A percentile compares a stretch with the other conserved stretches of the same genome.
Evolutionary conservation across 2,888 invertebrate genomes (phyloP).

Genomic region (Lithophane semibrunnea): DNA sequence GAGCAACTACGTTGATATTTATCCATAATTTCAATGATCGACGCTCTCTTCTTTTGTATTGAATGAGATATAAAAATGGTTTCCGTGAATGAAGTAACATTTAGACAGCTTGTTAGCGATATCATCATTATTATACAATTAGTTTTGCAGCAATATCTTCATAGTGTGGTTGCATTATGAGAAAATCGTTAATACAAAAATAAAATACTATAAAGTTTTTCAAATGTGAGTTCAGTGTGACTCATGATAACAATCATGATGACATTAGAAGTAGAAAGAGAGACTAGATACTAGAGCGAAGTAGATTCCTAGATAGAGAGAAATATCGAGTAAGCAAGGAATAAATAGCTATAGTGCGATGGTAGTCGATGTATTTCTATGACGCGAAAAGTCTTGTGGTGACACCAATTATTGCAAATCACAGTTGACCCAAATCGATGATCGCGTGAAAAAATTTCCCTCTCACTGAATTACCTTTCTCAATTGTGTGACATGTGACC

Average conservation of each 20-base stretch:
- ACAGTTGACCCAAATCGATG: slow-evolving; percentile 23
- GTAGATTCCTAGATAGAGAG: background rate
- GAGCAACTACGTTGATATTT: slow-evolving; percentile 52
- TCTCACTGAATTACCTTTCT: slow-evolving; percentile 45
- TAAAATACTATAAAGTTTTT: background rate
- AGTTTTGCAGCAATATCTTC: background rate
- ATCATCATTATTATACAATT: slow-evolving; percentile 16
- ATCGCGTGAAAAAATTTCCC: slow-evolving; percentile 21
- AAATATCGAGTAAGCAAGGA: background rate
- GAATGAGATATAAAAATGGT: slow-evolving; percentile 36
- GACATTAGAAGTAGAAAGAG: background rate
- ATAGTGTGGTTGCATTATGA: background rate
- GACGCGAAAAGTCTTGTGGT: background rate
- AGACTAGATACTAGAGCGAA: no score
- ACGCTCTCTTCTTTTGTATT: slow-evolving; percentile 45
- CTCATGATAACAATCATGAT: background rate
- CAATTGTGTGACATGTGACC: slow-evolving; percentile 50
- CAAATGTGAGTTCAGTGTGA: background rate
- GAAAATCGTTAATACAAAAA: background rate
- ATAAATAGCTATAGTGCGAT: background rate
- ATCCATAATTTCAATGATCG: slow-evolving; percentile 41
- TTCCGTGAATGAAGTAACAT: slow-evolving; percentile 46
- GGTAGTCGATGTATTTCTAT: background rate
- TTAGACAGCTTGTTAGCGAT: slow-evolving; percentile 21
- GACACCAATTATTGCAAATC: background rate